phyloP scores from a whole-genome alignment of 2,888 invertebrate species.

The Lochmaea crataegi region DNA sequence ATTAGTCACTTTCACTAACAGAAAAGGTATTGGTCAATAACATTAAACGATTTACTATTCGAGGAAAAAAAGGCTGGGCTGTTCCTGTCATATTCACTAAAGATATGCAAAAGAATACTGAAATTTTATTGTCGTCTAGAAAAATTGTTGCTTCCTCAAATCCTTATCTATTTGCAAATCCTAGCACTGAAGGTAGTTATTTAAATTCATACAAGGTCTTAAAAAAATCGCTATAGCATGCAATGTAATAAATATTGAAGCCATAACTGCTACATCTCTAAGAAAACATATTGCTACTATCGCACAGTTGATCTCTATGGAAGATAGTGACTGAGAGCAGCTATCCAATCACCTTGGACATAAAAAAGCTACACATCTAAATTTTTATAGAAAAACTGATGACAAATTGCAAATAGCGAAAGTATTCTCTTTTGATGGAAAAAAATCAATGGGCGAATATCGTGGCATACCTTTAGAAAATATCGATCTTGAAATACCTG shows the following conservation, averaged over 20 bases:
- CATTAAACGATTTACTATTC: background rate
- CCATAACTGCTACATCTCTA: constrained; percentile 1
- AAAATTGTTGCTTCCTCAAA: background rate
- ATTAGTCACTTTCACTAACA: background rate
- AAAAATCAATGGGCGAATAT: no score
- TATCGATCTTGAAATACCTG: no score
- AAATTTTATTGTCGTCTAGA: background rate
- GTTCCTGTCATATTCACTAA: background rate
- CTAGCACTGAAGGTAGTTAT: background rate
- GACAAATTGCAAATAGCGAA: no score
- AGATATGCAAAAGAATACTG: background rate
- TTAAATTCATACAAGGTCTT: background rate
- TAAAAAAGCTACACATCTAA: no score
- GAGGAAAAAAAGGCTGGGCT: background rate
- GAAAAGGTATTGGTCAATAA: background rate
- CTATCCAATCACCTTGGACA: no score
- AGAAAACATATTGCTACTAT: background rate
- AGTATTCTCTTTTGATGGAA: no score
- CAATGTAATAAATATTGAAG: constrained; percentile 8
- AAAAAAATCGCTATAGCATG: background rate
- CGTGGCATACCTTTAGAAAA: no score
- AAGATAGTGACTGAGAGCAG: no score
- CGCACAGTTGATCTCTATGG: no score
- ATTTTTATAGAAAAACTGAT: no score
- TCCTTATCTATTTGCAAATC: background rate